Percentiles rank a stretch among this genome's conserved stretches.
These are phyloP conservation scores for Branchinecta lindahli DNA, from an alignment of 1,140 invertebrate species.

Conservation along the genomic window DNA sequence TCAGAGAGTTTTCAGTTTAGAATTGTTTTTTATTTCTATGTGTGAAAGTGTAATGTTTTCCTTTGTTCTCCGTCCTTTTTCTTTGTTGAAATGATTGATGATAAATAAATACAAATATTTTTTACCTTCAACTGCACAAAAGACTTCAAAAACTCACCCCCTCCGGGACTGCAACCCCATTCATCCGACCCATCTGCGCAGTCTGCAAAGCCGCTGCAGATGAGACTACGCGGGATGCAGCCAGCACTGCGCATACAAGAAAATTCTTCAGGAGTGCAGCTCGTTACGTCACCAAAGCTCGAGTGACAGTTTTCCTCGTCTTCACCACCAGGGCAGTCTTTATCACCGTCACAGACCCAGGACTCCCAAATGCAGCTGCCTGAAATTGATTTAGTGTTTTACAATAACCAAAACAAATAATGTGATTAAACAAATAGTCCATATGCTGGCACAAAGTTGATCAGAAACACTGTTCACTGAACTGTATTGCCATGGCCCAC, in stretches of 20 bases:
- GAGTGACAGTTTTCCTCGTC: conserved; percentile 40
- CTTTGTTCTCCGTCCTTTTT: too few relatives aligned
- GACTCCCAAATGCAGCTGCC: conserved; percentile 54
- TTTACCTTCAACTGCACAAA: too few relatives aligned
- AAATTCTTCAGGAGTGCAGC: conserved; percentile 47
- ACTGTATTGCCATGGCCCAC: too few relatives aligned
- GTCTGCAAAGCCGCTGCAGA: conserved; percentile 51
- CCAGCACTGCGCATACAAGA: conserved; percentile 50
- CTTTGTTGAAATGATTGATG: too few relatives aligned
- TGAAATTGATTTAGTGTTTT: conserved; percentile 28
- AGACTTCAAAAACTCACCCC: neutral
- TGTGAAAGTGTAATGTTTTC: too few relatives aligned
- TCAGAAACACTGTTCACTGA: too few relatives aligned
- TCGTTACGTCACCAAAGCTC: conserved; percentile 24
- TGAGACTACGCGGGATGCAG: conserved; percentile 44
- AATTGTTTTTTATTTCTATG: too few relatives aligned
- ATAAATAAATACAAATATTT: too few relatives aligned
- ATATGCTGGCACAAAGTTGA: too few relatives aligned
- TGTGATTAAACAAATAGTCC: too few relatives aligned
- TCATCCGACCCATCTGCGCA: conserved; percentile 71
- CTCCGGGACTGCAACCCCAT: conserved; percentile 26
- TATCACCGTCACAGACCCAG: conserved; percentile 50
- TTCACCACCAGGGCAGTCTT: conserved; percentile 43
- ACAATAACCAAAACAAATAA: neutral
- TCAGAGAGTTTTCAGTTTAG: too few relatives aligned